phyloP scores from a whole-genome alignment of 2,888 invertebrate species.

The Lottia scabra region DNA sequence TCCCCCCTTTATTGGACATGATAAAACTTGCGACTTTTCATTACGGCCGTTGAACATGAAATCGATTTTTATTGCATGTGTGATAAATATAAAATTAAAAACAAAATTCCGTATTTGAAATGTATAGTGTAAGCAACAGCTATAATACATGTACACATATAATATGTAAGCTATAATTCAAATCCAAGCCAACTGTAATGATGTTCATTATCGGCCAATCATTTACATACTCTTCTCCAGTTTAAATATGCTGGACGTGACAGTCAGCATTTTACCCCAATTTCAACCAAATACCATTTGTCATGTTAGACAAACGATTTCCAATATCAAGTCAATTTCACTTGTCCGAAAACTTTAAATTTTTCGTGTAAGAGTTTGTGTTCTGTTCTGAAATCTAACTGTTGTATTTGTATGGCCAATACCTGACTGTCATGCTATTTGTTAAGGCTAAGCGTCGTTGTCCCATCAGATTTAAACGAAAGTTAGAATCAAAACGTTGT shows the following conservation, averaged over 20 bases:
- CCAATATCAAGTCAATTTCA: constrained; percentile 25
- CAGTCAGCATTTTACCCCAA: constrained; percentile 10
- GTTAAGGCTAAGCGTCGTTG: constrained; percentile 9
- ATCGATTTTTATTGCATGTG: no score
- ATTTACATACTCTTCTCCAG: constrained; percentile 20
- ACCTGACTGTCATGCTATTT: constrained; percentile 29
- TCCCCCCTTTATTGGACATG: no score
- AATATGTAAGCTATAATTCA: no score
- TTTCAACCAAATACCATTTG: constrained; percentile 12
- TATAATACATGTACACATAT: no score
- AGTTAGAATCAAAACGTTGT: constrained; percentile 16
- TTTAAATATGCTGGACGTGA: constrained; percentile 26
- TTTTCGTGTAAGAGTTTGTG: constrained; percentile 22
- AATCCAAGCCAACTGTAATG: neutral
- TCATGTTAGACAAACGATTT: constrained; percentile 29
- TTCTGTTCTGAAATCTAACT: constrained; percentile 18
- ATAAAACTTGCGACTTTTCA: no score
- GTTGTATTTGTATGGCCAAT: constrained; percentile 27
- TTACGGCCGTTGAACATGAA: no score
- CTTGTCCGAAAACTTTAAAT: constrained; percentile 29
- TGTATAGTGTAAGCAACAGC: no score
- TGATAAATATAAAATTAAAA: no score
- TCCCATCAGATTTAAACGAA: constrained; percentile 13
- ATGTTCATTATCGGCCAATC: neutral
- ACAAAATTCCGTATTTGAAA: no score